These are phyloP conservation scores for Propithecus deckenii DNA, from an alignment of 2,797 vertebrate genomes.

Conservation along the genomic window DNA sequence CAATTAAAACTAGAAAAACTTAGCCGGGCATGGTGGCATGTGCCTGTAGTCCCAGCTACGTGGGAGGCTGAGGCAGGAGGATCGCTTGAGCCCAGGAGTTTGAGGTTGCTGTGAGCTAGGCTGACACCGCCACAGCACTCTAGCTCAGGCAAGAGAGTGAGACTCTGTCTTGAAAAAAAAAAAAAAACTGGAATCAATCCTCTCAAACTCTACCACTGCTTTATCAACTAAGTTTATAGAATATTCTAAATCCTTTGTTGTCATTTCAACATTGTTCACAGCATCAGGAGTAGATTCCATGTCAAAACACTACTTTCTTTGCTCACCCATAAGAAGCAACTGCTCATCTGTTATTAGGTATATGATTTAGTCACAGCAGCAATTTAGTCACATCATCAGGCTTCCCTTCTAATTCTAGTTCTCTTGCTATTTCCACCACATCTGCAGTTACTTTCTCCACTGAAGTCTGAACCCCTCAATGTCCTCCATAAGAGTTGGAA, in stretches of 20 bases:
- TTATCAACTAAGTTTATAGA: neutral
- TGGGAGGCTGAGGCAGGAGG: too few relatives aligned
- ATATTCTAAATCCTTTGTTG: neutral
- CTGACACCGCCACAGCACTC: too few relatives aligned
- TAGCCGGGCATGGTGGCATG: too few relatives aligned
- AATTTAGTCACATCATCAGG: neutral
- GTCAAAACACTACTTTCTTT: neutral
- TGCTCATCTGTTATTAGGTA: neutral
- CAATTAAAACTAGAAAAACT: too few relatives aligned
- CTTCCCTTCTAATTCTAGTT: neutral
- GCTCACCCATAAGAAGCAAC: neutral
- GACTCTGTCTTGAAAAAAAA: too few relatives aligned
- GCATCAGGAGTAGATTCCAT: neutral
- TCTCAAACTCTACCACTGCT: neutral
- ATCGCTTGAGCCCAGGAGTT: too few relatives aligned
- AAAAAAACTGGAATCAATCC: neutral
- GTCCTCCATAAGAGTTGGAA: neutral
- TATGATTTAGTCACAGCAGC: neutral
- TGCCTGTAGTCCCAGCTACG: too few relatives aligned
- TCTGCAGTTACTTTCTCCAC: neutral
- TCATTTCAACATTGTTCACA: neutral
- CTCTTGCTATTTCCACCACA: neutral
- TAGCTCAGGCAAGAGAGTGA: too few relatives aligned
- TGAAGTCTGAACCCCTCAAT: neutral
- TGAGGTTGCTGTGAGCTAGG: too few relatives aligned